phyloP scores from a whole-genome alignment of 35 echinoderm and acorn worm genomes.

The Amphiura filiformis region DNA sequence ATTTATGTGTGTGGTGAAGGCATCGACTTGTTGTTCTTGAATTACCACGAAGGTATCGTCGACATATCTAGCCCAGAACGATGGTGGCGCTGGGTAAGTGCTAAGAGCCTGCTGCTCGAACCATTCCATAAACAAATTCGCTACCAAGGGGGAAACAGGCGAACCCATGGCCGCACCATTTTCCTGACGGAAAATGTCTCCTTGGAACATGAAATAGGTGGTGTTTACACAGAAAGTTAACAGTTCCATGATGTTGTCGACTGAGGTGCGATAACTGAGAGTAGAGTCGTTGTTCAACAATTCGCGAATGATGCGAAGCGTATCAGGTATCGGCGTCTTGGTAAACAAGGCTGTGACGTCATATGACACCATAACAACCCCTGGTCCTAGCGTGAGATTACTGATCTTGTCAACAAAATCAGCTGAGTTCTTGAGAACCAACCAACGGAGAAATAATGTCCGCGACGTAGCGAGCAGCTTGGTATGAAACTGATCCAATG shows the following conservation, averaged over 20 bases:
- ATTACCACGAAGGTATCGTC: neutral
- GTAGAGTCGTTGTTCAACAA: neutral
- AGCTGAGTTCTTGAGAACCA: neutral
- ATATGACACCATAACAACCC: neutral
- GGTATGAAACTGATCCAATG: neutral
- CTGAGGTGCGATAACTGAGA: neutral
- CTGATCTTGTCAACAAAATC: neutral
- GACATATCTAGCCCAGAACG: neutral
- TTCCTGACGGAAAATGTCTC: neutral
- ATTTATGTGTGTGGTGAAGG: neutral
- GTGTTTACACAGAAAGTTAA: neutral
- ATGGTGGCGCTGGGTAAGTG: neutral
- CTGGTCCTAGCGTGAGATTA: neutral
- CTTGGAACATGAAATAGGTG: neutral
- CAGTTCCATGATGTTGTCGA: neutral
- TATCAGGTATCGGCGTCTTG: neutral
- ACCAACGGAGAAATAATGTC: neutral
- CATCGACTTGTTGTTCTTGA: neutral
- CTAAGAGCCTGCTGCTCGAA: neutral
- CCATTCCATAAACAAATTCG: neutral
- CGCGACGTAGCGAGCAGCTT: neutral
- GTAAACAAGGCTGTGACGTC: neutral
- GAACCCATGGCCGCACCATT: neutral
- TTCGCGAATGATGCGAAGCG: neutral
- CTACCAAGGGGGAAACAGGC: neutral